Base-by-base conservation (phyloP, 2,113 vertebrate genomes). In the Apteryx owenii region DNA sequence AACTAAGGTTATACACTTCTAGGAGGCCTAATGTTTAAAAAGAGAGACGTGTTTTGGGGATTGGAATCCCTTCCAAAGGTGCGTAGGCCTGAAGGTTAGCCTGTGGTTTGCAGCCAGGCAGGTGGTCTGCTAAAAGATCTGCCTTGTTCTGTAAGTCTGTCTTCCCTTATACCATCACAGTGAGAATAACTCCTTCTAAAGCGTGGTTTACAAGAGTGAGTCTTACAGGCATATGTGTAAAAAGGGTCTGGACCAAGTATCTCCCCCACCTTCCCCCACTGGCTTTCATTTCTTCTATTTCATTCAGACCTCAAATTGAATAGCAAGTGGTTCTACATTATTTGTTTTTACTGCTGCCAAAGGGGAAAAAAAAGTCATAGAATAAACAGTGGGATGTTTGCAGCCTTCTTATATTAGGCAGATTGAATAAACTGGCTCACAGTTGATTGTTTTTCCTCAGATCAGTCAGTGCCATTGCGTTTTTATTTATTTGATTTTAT, bases 371-470 rank as follows among this genome's bases (percentile, higher is more conserved):
- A 44, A 82, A 65, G 29, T 44, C 89, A 15, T 19, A 93, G 82
- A 83, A 88, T 84, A 95, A 96, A 97, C 91, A 95, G 89, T 80
- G 88, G 85, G 95, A 94, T 97, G 94, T 97, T 97, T 97, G 97
- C 93, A 97, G 48, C 95, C 90, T 89, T 17, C 95, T 56, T 93
- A 19, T 93, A 92, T 96, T 93, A 90, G 96, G 95, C 95, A 97
- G 93, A 96, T 96, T 93, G 96, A 95, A 92, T 93, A 92, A 96
- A 93, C 95, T 93, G 95, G 77, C 94, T 94, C 29, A 2, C 48
- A 76, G 85, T 1, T 81, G 94, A 94, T 97, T 97, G 95, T 96
- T 96, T 94, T 96, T 38, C 81, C 88, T 89, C 88, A 72, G 93
- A 90, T 89, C 93, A 93, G 56, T 75, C 93, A 46, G 50, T 66